These are phyloP conservation scores for Decapterus maruadsi DNA, from an alignment of 2,797 vertebrate species.

Conservation along the genomic window DNA sequence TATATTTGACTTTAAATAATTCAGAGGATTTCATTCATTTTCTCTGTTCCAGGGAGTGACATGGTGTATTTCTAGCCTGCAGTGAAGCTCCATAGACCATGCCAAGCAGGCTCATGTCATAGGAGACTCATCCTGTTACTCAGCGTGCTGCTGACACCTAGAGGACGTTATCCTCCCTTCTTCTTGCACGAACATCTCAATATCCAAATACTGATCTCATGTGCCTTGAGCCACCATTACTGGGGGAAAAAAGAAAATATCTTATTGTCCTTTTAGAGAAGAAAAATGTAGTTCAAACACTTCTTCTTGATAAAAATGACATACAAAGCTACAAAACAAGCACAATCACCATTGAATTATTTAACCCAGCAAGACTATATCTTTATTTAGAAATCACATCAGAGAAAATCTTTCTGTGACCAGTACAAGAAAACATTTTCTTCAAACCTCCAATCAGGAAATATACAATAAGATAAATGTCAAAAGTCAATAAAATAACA, in stretches of 20 bases:
- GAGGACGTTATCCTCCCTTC: conserved; percentile 10
- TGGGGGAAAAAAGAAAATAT: neutral
- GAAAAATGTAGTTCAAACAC: neutral
- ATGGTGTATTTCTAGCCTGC: conserved; percentile 53
- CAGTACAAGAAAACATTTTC: conserved; percentile 52
- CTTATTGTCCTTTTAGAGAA: neutral
- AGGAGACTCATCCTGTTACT: conserved; percentile 28
- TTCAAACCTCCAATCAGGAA: conserved; percentile 49
- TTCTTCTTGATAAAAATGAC: neutral
- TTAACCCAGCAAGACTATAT: conserved; percentile 58
- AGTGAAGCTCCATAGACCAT: conserved; percentile 45
- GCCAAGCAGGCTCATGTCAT: conserved; percentile 53
- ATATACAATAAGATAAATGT: conserved; percentile 59
- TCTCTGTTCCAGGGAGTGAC: conserved; percentile 22
- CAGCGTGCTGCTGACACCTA: conserved; percentile 73
- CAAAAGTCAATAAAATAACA: conserved; percentile 58
- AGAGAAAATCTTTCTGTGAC: conserved; percentile 61
- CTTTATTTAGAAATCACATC: conserved; percentile 82
- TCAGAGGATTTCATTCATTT: conserved; percentile 7
- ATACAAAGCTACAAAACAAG: neutral
- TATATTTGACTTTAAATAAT: conserved; percentile 10
- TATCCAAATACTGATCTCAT: neutral
- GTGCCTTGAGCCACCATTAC: neutral
- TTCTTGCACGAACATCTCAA: neutral
- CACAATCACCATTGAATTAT: neutral